Conservation (phyloP, 2,113 vertebrate species). For the Pygoscelis adeliae region DNA sequence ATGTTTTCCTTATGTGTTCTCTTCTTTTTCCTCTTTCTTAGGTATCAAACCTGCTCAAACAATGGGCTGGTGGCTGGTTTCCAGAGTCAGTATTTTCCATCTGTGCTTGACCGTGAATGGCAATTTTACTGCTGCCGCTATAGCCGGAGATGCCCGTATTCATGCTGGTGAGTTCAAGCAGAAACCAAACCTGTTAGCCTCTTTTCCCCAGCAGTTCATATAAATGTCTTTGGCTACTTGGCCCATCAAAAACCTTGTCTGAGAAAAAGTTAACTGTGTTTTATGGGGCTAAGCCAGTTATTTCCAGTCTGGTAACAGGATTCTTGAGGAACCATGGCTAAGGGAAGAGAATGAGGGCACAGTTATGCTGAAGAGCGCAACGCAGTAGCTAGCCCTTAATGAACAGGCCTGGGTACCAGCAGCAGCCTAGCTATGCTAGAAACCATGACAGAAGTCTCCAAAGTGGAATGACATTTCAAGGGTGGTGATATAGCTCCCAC, state of each 20-base stretch:
- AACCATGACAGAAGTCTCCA: not conserved
- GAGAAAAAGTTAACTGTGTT: not conserved
- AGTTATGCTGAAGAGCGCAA: not conserved
- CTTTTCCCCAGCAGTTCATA: not conserved
- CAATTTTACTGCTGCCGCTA: constrained; percentile 97
- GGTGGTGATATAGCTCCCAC: not conserved
- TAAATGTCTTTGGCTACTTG: not conserved
- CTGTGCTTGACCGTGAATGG: constrained; percentile 95
- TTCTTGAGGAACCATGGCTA: not conserved
- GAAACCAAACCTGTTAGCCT: not conserved
- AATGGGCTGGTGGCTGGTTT: constrained; percentile 94
- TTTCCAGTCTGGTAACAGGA: not conserved
- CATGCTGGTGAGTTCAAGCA: constrained; percentile 87
- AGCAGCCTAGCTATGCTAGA: not conserved
- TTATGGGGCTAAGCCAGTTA: not conserved
- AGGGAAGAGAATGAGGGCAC: not conserved
- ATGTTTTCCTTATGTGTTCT: not conserved
- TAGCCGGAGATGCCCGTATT: constrained; percentile 88
- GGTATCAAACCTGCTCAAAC: constrained; percentile 92
- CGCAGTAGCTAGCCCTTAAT: rapidly evolving
- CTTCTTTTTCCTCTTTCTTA: constrained; percentile 50
- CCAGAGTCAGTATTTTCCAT: constrained; percentile 93
- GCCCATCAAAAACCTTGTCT: not conserved
- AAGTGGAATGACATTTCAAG: not conserved
- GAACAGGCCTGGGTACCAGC: not conserved